Percentiles rank a stretch among this genome's conserved stretches.
These are phyloP conservation scores for Corbicula japonica DNA, from an alignment of 2,888 invertebrate genomes.

Conservation along the genomic window DNA sequence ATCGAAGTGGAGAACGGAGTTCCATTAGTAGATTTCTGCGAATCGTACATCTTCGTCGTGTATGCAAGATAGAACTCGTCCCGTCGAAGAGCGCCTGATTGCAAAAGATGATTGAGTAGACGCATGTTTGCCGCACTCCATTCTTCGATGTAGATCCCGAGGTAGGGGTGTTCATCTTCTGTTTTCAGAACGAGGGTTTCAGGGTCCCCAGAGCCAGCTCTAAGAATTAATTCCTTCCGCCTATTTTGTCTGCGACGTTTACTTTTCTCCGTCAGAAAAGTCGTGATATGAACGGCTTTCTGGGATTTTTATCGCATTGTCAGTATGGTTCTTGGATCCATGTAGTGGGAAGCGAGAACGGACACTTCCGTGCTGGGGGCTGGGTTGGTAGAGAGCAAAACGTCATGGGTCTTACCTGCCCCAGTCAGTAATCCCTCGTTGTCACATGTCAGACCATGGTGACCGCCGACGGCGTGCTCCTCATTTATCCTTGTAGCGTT, in stretches of 20 bases:
- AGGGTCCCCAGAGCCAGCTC: not conserved
- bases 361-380: not conserved
- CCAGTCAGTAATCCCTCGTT: not conserved
- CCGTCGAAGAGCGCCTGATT: not conserved
- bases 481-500: not conserved
- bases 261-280: constrained; percentile 34
- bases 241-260: constrained; percentile 37
- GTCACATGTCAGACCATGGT: too few species aligned
- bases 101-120: constrained; percentile 12
- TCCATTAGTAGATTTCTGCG: constrained; percentile 47
- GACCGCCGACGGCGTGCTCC: not conserved
- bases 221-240: constrained; percentile 26
- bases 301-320: constrained; percentile 17
- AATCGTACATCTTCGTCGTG: constrained; percentile 46
- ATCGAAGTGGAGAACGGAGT: constrained; percentile 40
- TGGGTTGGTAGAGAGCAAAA: not conserved
- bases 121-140: constrained; percentile 13
- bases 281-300: constrained; percentile 40
- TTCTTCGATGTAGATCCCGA: constrained; percentile 28
- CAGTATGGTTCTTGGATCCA: constrained; percentile 37
- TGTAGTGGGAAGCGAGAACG: not conserved
- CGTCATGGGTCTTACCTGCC: constrained; percentile 30
- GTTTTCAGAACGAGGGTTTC: constrained; percentile 30
- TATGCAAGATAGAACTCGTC: constrained; percentile 43
- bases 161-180: constrained; percentile 32